These are phyloP conservation scores for Bergia puertoricense DNA, from an alignment of 92 coral and sea anemone genomes.

Conservation along the genomic window DNA sequence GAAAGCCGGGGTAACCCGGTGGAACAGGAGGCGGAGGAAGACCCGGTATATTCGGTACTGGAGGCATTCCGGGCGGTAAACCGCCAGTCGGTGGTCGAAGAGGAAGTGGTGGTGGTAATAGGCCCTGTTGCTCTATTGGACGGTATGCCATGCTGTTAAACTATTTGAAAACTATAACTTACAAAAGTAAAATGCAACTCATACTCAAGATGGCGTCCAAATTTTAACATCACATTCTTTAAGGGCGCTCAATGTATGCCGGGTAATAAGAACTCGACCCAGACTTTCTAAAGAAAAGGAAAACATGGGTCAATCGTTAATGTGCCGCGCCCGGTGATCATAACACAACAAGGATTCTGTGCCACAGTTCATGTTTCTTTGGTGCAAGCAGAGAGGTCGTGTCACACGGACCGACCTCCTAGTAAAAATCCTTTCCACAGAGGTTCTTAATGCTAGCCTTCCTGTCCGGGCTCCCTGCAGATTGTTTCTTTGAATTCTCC, in stretches of 20 bases:
- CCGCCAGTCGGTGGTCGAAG: slow-evolving; percentile 62
- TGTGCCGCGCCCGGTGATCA: no score
- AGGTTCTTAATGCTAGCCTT: no score
- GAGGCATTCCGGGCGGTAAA: slow-evolving; percentile 79
- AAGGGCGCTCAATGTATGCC: slow-evolving; percentile 2
- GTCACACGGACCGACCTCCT: no score
- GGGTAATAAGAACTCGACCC: slow-evolving; percentile 18
- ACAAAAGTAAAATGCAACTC: neutral
- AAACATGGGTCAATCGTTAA: no score
- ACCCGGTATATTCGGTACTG: slow-evolving; percentile 71
- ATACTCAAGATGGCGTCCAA: slow-evolving; percentile 26
- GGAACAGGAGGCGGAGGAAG: slow-evolving; percentile 91
- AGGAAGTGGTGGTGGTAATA: slow-evolving; percentile 78
- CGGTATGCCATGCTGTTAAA: slow-evolving; percentile 78
- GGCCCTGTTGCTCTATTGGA: slow-evolving; percentile 76
- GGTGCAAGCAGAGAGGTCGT: no score
- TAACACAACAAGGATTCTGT: no score
- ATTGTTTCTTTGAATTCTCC: no score
- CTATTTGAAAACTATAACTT: slow-evolving; percentile 7
- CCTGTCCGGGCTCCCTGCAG: no score
- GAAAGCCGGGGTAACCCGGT: slow-evolving; percentile 82
- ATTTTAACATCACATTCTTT: neutral
- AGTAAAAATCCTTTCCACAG: no score
- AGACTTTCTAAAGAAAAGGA: neutral
- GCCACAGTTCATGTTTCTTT: no score